Evolutionary conservation across 2,113 vertebrate species (phyloP).

Genomic region (Myotis davidii): DNA sequence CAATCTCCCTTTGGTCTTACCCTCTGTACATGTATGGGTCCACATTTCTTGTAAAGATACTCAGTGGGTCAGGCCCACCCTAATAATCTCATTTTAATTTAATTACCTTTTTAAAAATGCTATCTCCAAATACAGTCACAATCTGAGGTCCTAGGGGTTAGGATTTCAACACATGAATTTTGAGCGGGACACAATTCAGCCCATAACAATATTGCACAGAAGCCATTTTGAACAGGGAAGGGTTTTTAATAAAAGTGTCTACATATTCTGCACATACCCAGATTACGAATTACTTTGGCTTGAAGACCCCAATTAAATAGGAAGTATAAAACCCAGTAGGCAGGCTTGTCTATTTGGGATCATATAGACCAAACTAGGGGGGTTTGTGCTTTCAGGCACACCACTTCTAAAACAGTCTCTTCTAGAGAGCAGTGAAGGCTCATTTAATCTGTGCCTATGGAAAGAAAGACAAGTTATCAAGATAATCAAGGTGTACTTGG

Average conservation of each 20-base stretch:
- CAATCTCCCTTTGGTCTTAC: not conserved
- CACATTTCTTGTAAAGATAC: not conserved
- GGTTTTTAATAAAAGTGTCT: conserved; percentile 13
- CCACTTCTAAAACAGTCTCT: not conserved
- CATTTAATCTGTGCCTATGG: not conserved
- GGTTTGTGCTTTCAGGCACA: not conserved
- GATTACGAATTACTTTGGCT: not conserved
- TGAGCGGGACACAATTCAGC: not conserved
- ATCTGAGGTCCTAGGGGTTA: not conserved
- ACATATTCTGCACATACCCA: not conserved
- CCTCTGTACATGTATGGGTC: no score
- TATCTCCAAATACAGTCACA: not conserved
- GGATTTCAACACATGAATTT: not conserved
- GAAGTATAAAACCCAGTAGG: not conserved
- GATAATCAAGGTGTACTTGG: not conserved
- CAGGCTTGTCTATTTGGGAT: not conserved
- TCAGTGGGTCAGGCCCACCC: not conserved
- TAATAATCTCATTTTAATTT: not conserved
- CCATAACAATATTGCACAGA: not conserved
- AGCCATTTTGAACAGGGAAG: not conserved
- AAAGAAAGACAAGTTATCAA: not conserved
- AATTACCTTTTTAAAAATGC: not conserved
- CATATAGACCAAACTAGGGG: not conserved
- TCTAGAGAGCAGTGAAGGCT: not conserved
- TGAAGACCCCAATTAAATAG: not conserved